These are phyloP conservation scores for Neocrepidodera transversa DNA, from an alignment of 2,888 invertebrate genomes.

Conservation along the genomic window DNA sequence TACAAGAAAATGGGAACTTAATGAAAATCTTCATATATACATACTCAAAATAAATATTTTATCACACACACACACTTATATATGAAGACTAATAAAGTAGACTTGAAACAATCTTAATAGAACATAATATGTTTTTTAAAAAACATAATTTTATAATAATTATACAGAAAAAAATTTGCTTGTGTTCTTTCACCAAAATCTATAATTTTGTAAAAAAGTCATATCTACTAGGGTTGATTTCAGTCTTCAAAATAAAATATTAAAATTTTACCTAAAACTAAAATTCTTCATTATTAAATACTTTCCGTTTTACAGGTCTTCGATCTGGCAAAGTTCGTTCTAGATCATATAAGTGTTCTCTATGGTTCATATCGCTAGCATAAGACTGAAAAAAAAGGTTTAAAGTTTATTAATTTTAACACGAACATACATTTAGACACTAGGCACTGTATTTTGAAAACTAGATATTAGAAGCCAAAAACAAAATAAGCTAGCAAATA, in stretches of 20 bases:
- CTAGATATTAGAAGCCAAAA: too few relatives aligned
- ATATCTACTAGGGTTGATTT: constrained; percentile 28
- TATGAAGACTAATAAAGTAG: constrained; percentile 29
- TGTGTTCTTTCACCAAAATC: constrained; percentile 24
- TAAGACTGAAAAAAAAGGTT: constrained; percentile 58
- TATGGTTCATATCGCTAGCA: constrained; percentile 63
- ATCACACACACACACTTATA: constrained; percentile 40
- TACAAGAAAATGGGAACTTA: constrained; percentile 34
- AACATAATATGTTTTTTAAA: neutral
- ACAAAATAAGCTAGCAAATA: too few relatives aligned
- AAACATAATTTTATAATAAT: constrained; percentile 20
- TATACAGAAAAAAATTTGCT: constrained; percentile 10
- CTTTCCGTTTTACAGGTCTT: constrained; percentile 51
- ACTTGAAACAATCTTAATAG: constrained; percentile 12
- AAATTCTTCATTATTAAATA: constrained; percentile 34
- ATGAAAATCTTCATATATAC: constrained; percentile 35
- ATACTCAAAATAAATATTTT: constrained; percentile 41
- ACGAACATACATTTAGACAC: too few relatives aligned
- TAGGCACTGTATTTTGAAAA: too few relatives aligned
- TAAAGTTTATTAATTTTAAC: too few relatives aligned
- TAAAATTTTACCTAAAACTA: constrained; percentile 30
- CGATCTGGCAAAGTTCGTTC: constrained; percentile 55
- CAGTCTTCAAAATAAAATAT: constrained; percentile 45
- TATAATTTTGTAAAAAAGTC: constrained; percentile 29
- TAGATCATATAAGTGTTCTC: constrained; percentile 62